These are phyloP conservation scores for Zootoca vivipara DNA, from an alignment of 2,113 vertebrate species.

Conservation along the genomic window DNA sequence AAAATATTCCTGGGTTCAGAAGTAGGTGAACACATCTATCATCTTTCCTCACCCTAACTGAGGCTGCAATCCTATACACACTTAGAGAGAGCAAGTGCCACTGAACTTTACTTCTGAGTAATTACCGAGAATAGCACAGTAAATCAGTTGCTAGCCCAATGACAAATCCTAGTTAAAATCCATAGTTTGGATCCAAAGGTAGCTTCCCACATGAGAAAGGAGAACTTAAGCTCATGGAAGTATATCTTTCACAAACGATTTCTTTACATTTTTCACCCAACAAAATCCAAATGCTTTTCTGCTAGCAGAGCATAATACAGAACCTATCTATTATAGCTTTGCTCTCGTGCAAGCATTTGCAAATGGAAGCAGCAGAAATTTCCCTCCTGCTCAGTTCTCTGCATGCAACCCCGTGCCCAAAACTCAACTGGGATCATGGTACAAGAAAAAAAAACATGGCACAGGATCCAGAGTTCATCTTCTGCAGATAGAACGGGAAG, in stretches of 20 bases:
- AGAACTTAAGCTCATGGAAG: no score
- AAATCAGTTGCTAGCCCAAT: conserved; percentile 55
- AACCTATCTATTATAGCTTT: neutral
- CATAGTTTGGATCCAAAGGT: neutral
- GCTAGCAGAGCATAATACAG: neutral
- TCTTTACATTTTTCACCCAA: neutral
- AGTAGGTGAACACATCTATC: conserved; percentile 38
- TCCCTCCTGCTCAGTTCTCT: neutral
- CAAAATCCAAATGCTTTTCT: neutral
- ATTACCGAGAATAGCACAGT: conserved; percentile 35
- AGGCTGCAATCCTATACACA: neutral
- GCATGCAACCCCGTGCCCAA: neutral
- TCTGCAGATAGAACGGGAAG: no score
- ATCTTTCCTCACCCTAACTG: conserved; percentile 31
- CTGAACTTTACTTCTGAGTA: neutral
- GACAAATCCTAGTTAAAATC: conserved; percentile 44
- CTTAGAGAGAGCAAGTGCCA: neutral
- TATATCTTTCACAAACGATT: neutral
- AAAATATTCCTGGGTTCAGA: conserved; percentile 28
- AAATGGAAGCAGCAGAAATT: neutral
- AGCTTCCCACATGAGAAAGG: neutral
- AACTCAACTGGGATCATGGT: neutral
- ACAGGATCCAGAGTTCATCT: no score
- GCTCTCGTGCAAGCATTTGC: neutral
- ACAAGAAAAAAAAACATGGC: no score